A percentile compares a stretch with the other conserved stretches of the same genome.
Conservation (phyloP, 1,140 invertebrate genomes). For the Macrocentrus cingulum region DNA sequence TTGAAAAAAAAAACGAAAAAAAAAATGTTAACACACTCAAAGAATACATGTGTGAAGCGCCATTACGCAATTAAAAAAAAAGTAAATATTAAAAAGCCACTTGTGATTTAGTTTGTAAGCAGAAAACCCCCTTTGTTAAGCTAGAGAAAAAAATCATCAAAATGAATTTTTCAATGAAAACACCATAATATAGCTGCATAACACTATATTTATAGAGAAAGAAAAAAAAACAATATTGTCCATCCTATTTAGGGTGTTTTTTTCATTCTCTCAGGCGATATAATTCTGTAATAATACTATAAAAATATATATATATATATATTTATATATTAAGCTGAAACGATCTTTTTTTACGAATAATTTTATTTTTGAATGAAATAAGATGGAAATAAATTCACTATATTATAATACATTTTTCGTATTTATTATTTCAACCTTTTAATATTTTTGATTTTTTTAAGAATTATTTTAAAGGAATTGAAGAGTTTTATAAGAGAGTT, state of each 20-base stretch:
- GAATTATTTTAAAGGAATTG: no score
- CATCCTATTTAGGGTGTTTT: no score
- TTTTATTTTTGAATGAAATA: conserved; percentile 60
- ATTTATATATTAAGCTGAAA: conserved; percentile 40
- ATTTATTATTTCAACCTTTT: not conserved
- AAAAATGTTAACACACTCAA: conserved; percentile 6
- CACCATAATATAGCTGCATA: conserved; percentile 31
- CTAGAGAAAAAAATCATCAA: conserved; percentile 1
- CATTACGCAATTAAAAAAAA: conserved; percentile 23
- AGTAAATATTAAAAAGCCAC: conserved; percentile 35
- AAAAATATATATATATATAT: conserved; percentile 34
- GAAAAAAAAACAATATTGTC: no score
- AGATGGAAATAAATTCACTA: conserved; percentile 54
- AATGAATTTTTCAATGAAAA: conserved; percentile 16
- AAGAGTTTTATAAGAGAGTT: no score
- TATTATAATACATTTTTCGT: conserved; percentile 38
- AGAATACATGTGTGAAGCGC: not conserved
- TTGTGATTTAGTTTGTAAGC: conserved; percentile 58
- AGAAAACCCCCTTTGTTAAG: conserved; percentile 38
- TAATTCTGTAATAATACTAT: conserved; percentile 36
- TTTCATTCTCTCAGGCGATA: no score
- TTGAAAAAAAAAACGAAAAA: conserved; percentile 16
- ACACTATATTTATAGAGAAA: conserved; percentile 30
- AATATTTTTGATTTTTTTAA: not conserved
- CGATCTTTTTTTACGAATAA: conserved; percentile 59